These are phyloP conservation scores for Drosophila nannoptera DNA, from an alignment of 1,140 invertebrate species.

Conservation along the genomic window DNA sequence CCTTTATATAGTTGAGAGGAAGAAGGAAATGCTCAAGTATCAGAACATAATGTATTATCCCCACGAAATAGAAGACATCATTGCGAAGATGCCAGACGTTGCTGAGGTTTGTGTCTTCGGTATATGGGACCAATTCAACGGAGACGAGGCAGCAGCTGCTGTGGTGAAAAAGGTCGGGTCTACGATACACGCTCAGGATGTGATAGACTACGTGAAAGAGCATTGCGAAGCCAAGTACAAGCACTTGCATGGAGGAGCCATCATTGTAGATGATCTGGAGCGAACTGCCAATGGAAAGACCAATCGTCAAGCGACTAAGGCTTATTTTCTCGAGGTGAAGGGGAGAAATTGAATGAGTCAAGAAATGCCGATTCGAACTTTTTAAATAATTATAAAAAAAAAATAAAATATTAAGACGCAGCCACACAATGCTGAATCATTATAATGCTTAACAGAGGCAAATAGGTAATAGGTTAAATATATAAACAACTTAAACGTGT, in stretches of 20 bases:
- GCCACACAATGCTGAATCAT: no score
- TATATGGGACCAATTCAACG: constrained; percentile 50
- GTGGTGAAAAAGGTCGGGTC: constrained; percentile 50
- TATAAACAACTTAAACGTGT: no score
- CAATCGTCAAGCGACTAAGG: constrained; percentile 55
- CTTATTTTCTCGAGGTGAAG: constrained; percentile 46
- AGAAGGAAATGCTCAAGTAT: constrained; percentile 82
- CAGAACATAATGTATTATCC: constrained; percentile 72
- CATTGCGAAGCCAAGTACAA: constrained; percentile 58
- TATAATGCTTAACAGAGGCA: no score
- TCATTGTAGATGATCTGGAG: constrained; percentile 79
- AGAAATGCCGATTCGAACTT: no score
- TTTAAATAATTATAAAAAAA: no score
- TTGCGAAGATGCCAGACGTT: constrained; percentile 55
- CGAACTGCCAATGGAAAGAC: constrained; percentile 61
- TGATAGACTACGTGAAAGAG: constrained; percentile 50
- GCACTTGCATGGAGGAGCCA: constrained; percentile 76
- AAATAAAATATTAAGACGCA: no score
- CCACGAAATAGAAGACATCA: constrained; percentile 57
- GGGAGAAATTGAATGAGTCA: constrained; percentile 16
- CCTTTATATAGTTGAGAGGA: constrained; percentile 82
- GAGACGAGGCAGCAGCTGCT: constrained; percentile 59
- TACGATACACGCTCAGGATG: constrained; percentile 50
- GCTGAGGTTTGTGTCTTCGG: constrained; percentile 68
- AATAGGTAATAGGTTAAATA: no score